A percentile compares a stretch with the other conserved stretches of the same genome.
Evolutionary conservation across 2,888 invertebrate genomes (phyloP).

Genomic region (Athalia rosae): DNA sequence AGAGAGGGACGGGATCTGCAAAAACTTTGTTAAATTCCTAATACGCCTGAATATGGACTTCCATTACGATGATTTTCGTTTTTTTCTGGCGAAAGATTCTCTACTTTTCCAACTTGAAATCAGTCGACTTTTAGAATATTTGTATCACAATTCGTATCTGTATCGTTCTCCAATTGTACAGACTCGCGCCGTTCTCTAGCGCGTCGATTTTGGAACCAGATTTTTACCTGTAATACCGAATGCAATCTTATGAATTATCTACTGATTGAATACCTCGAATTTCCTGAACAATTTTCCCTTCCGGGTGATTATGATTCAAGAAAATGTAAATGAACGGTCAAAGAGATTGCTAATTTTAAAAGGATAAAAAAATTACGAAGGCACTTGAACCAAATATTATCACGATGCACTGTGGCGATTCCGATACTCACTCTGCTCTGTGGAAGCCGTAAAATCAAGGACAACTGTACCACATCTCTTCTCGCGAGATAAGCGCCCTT

Average conservation of each 20-base stretch:
- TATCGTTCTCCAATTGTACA: not conserved
- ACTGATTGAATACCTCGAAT: too few relatives aligned
- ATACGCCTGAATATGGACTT: too few relatives aligned
- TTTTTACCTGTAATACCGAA: slow-evolving; percentile 73
- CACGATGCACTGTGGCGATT: not conserved
- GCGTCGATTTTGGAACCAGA: slow-evolving; percentile 89
- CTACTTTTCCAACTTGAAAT: too few relatives aligned
- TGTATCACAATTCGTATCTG: not conserved
- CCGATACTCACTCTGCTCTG: slow-evolving; percentile 79
- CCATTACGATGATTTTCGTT: too few relatives aligned
- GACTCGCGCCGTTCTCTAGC: slow-evolving; percentile 83
- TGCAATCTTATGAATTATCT: slow-evolving; percentile 14
- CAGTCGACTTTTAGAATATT: too few relatives aligned
- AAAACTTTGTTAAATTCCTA: too few relatives aligned
- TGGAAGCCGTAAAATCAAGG: slow-evolving; percentile 79
- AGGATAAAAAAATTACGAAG: not conserved
- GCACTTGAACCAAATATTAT: not conserved
- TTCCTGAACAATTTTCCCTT: too few relatives aligned
- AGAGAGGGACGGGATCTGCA: too few relatives aligned
- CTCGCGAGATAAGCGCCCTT: slow-evolving; percentile 82
- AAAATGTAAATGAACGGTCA: not conserved
- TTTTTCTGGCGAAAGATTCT: too few relatives aligned
- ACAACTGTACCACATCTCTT: slow-evolving; percentile 80
- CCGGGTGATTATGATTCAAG: not conserved
- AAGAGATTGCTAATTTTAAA: too few relatives aligned